phyloP scores from a whole-genome alignment of 1,140 invertebrate genomes.

The Drosophila arawakana region DNA sequence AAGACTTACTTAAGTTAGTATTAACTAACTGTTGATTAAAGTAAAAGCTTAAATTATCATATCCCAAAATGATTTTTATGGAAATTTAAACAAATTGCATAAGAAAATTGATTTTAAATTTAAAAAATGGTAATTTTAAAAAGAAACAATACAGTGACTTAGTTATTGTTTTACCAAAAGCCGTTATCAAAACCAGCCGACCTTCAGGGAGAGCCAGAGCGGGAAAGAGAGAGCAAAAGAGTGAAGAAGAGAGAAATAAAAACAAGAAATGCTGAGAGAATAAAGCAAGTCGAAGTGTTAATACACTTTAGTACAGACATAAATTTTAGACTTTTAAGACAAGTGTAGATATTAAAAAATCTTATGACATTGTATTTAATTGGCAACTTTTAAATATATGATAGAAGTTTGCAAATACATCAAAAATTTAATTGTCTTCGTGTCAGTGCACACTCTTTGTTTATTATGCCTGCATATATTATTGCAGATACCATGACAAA shows the following conservation, averaged over 20 bases:
- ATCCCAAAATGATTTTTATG: not conserved
- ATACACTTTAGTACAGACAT: not conserved
- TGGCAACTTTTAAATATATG: no score
- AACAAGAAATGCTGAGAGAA: conserved; percentile 45
- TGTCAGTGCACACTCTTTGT: not conserved
- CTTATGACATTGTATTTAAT: no score
- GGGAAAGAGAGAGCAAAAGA: no score
- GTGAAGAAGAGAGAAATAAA: conserved; percentile 8
- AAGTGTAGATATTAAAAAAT: no score
- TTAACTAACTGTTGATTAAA: not conserved
- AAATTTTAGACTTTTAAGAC: no score
- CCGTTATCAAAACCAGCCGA: conserved; percentile 29
- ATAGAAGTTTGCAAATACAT: not conserved
- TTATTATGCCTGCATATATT: not conserved
- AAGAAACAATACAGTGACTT: conserved; percentile 22
- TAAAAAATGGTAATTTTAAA: conserved; percentile 25
- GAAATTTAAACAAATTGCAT: not conserved
- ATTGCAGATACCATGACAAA: not conserved
- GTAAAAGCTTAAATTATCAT: not conserved
- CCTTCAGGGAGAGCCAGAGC: conserved; percentile 39
- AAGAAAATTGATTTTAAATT: not conserved
- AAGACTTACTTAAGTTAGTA: not conserved
- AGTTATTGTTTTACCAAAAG: conserved; percentile 33
- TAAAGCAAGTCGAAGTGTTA: conserved; percentile 2
- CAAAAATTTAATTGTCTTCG: not conserved